Evolutionary conservation across 2,888 invertebrate species (phyloP).

Genomic region (Noctuana brunneofusca): DNA sequence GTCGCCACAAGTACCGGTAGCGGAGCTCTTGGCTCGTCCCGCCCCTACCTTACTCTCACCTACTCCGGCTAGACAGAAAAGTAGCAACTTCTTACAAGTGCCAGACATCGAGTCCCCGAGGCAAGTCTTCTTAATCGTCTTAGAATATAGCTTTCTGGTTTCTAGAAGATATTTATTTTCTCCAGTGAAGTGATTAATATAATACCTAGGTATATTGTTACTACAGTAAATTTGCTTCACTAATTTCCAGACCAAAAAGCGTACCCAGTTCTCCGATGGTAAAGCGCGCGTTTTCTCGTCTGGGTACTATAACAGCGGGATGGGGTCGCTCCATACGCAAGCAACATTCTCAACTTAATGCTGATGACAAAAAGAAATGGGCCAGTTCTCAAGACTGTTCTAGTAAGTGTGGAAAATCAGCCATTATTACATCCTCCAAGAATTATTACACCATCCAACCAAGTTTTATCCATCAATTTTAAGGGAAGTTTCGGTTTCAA

Average conservation of each 20-base stretch:
- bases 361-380: slow-evolving; percentile 95
- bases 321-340: slow-evolving; percentile 95
- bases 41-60: slow-evolving; percentile 94
- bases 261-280: slow-evolving; percentile 97
- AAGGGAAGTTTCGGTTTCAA: no score
- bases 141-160: no score
- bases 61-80: slow-evolving; percentile 92
- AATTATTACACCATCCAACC: neutral
- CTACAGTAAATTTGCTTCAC: neutral
- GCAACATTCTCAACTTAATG: slow-evolving; percentile 90
- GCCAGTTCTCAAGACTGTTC: slow-evolving; percentile 96
- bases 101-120: slow-evolving; percentile 93
- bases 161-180: no score
- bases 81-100: slow-evolving; percentile 95
- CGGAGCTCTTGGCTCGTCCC: slow-evolving; percentile 92
- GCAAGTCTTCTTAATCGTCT: no score
- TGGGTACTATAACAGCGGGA: slow-evolving; percentile 94
- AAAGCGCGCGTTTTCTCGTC: slow-evolving; percentile 94
- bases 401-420: slow-evolving; percentile 81
- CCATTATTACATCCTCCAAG: neutral
- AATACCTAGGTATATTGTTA: no score
- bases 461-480: neutral
- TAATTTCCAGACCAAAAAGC: slow-evolving; percentile 89
- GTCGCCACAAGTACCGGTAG: slow-evolving; percentile 95
- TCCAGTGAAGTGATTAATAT: no score